A percentile compares a stretch with the other conserved stretches of the same genome.
Evolutionary conservation across 2,888 invertebrate species (phyloP).

Genomic region (Sthenelais limicola): DNA sequence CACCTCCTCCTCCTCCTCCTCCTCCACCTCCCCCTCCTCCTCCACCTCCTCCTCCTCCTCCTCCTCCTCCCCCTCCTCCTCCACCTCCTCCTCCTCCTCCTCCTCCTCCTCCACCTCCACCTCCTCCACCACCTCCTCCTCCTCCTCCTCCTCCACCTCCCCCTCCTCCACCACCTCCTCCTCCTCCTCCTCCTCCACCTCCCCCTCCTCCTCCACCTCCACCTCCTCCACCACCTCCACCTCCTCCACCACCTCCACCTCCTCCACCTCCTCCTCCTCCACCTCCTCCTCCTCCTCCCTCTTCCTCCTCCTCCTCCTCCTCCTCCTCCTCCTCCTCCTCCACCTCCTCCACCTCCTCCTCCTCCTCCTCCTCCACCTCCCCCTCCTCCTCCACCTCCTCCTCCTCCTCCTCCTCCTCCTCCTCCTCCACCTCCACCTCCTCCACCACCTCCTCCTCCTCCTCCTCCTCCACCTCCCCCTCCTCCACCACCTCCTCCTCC

Average conservation of each 20-base stretch:
- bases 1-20: constrained; percentile 2
- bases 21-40: neutral
- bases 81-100: neutral
- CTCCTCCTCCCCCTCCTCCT: neutral
- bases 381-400: constrained; percentile 17
- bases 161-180: constrained; percentile 3
- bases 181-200: neutral
- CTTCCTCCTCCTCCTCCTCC: neutral
- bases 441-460: constrained; percentile 1
- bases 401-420: constrained; percentile 12
- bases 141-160: neutral
- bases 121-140: neutral
- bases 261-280: neutral
- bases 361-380: neutral
- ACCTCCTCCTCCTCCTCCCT: neutral
- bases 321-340: constrained; percentile 17
- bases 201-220: neutral
- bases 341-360: neutral
- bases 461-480: neutral
- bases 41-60: neutral
- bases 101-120: neutral
- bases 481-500: neutral
- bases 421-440: constrained; percentile 1
- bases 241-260: neutral
- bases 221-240: neutral